Conservation (phyloP, 2,888 invertebrate species). For the Polyommatus iphigenia region DNA sequence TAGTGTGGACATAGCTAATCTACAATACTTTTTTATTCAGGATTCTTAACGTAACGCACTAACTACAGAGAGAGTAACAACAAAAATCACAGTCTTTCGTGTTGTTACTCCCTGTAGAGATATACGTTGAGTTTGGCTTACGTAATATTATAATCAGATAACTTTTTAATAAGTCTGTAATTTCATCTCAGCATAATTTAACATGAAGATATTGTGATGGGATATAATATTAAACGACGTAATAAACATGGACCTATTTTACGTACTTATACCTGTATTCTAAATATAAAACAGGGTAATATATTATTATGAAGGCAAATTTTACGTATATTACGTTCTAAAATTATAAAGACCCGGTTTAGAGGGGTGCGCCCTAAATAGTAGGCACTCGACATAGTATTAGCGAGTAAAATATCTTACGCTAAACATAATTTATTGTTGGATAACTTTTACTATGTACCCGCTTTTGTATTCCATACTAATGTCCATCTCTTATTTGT, state of each 20-base stretch:
- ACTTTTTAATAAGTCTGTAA: background rate
- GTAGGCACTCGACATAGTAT: background rate
- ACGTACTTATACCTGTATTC: background rate
- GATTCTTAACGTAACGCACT: too few species aligned
- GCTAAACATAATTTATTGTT: background rate
- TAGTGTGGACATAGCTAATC: too few species aligned
- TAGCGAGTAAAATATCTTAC: background rate
- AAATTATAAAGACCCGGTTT: background rate
- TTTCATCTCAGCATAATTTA: background rate
- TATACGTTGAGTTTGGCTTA: too few species aligned
- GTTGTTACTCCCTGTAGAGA: too few species aligned
- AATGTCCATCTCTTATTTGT: background rate
- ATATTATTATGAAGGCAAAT: background rate
- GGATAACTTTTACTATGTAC: background rate
- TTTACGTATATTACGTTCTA: background rate
- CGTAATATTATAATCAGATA: too few species aligned
- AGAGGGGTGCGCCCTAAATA: background rate
- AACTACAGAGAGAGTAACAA: too few species aligned
- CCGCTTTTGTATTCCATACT: background rate
- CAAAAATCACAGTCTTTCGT: too few species aligned
- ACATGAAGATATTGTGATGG: background rate
- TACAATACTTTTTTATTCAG: too few species aligned
- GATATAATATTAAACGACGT: background rate
- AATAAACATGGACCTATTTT: background rate
- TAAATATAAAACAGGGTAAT: background rate